These are phyloP conservation scores for Cheirogaleus major DNA, from an alignment of 2,797 vertebrate genomes.

Conservation along the genomic window DNA sequence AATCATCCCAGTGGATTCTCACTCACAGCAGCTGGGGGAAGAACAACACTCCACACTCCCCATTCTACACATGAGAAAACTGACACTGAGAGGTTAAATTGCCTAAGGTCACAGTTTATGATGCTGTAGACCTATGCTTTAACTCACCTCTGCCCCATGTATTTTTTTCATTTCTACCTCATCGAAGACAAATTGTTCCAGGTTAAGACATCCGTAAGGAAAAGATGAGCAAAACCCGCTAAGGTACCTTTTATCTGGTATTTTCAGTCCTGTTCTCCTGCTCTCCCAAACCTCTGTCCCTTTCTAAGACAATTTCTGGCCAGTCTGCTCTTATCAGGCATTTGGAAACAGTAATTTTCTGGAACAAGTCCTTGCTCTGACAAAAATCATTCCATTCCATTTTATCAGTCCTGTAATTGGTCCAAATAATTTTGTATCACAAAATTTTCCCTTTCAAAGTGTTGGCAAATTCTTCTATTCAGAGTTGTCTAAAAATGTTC, in stretches of 20 bases:
- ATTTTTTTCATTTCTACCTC: background rate
- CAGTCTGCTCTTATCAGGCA: background rate
- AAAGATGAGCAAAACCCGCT: background rate
- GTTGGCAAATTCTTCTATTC: background rate
- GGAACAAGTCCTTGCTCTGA: background rate
- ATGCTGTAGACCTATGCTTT: accelerated
- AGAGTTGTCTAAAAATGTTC: slow-evolving; percentile 1
- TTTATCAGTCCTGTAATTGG: background rate
- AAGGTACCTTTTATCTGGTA: accelerated
- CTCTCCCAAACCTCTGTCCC: background rate
- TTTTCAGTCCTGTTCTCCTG: background rate
- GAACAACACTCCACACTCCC: accelerated
- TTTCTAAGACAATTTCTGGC: background rate
- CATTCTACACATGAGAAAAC: background rate
- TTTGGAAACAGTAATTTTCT: background rate
- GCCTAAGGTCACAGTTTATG: background rate
- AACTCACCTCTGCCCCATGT: background rate
- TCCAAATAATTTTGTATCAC: background rate
- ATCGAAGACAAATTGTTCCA: background rate
- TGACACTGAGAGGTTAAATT: accelerated
- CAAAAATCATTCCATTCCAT: background rate
- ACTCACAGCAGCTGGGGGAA: background rate
- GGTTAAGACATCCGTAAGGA: background rate
- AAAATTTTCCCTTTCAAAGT: background rate
- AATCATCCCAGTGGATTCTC: background rate